phyloP scores from a whole-genome alignment of 2,113 vertebrate species.

The Aspidoscelis tigris region DNA sequence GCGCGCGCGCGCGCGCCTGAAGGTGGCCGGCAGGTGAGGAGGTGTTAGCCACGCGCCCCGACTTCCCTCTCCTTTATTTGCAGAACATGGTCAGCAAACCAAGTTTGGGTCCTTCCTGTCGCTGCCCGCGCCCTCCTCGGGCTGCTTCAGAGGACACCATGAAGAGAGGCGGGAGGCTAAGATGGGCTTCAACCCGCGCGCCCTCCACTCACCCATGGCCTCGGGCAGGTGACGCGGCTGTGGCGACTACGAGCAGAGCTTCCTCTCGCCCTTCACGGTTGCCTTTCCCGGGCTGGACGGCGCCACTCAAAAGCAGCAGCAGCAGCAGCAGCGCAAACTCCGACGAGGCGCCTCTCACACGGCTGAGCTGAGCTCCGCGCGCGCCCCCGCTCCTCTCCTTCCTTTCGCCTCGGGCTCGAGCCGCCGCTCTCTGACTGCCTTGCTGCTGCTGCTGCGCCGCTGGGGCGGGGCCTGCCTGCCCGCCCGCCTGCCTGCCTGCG shows the following conservation, averaged over 20 bases:
- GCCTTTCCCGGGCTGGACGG: neutral
- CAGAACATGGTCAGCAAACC: neutral
- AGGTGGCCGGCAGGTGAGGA: neutral
- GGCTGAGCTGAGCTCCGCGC: neutral
- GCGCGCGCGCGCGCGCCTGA: no score
- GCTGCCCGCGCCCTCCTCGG: neutral
- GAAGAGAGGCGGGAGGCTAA: neutral
- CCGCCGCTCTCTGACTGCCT: no score
- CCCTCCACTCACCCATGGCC: slow-evolving; percentile 74
- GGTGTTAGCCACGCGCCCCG: neutral
- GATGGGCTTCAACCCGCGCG: neutral
- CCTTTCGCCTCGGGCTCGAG: neutral
- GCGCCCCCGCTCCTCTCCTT: neutral
- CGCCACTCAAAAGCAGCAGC: no score
- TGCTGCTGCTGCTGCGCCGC: neutral
- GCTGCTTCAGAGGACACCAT: neutral
- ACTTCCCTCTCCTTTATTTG: neutral
- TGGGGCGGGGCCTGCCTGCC: slow-evolving; percentile 12
- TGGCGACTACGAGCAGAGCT: no score
- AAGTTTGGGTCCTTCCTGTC: neutral
- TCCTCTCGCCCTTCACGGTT: neutral
- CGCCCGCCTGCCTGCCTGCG: no score
- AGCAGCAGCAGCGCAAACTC: neutral
- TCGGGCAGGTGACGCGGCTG: neutral
- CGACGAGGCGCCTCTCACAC: neutral